Evolutionary conservation across 1,140 invertebrate species (phyloP).

Genomic region (Sesamia nonagrioides): DNA sequence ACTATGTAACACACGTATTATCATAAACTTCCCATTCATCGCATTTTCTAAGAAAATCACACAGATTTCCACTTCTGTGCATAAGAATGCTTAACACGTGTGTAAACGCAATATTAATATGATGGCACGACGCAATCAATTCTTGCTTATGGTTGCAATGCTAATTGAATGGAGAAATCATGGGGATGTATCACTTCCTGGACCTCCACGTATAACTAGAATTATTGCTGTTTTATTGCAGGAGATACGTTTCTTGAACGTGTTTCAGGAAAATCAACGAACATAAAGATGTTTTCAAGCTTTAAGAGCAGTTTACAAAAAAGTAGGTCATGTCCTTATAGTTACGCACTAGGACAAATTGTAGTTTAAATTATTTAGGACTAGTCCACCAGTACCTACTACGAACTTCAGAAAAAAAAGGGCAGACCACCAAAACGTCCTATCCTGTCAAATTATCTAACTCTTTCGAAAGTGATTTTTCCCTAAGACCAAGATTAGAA

Average conservation of each 20-base stretch:
- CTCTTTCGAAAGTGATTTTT: too few relatives aligned
- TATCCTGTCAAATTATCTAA: too few relatives aligned
- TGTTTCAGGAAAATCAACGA: neutral
- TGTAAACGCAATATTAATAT: neutral
- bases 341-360: too few relatives aligned
- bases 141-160: neutral
- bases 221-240: neutral
- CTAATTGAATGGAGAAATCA: neutral
- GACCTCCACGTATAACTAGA: neutral
- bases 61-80: constrained; percentile 35
- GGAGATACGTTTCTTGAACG: neutral
- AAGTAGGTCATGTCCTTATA: too few relatives aligned
- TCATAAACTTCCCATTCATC: constrained; percentile 3
- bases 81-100: constrained; percentile 6
- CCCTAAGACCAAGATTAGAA: too few relatives aligned
- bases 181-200: neutral
- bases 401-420: too few relatives aligned
- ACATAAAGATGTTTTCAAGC: too few relatives aligned
- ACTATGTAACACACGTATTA: constrained; percentile 1
- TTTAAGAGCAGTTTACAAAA: too few relatives aligned
- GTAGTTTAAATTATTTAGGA: too few relatives aligned
- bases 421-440: too few relatives aligned
- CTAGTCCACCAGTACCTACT: too few relatives aligned
- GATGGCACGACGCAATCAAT: neutral
- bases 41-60: constrained; percentile 24